A percentile compares a stretch with the other conserved stretches of the same genome.
Conservation (phyloP, 2,888 invertebrate genomes). For the Pseudanteris insignis region DNA sequence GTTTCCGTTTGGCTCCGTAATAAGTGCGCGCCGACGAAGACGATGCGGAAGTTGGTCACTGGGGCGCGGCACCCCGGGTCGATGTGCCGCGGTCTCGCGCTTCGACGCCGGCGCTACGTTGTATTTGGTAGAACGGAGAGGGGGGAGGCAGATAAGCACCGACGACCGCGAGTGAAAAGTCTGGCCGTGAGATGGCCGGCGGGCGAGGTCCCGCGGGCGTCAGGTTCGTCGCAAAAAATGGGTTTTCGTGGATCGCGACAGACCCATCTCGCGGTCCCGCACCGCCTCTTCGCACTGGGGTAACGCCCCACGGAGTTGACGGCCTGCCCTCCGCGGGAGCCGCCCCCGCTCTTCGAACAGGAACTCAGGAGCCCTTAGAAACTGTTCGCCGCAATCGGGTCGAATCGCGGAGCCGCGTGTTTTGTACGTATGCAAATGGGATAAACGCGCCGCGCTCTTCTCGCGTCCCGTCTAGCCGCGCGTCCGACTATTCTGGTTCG, state of each 20-base stretch:
- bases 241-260: conserved; percentile 29
- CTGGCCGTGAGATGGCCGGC: too few species aligned
- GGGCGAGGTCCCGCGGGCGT: too few species aligned
- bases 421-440: conserved; percentile 22
- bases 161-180: background rate
- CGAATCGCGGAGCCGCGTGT: conserved; percentile 9
- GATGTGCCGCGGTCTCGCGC: background rate
- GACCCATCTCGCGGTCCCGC: conserved; percentile 52
- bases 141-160: background rate
- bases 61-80: background rate
- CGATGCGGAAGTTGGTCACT: conserved; percentile 14
- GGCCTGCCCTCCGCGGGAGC: conserved; percentile 67
- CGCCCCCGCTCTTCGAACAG: conserved; percentile 67
- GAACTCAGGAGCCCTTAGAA: conserved; percentile 60
- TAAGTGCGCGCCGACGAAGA: conserved; percentile 11
- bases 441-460: background rate
- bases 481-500: too few species aligned
- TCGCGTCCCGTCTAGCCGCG: too few species aligned
- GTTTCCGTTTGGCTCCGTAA: conserved; percentile 51
- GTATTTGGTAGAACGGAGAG: background rate
- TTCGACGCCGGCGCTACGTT: background rate
- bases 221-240: conserved; percentile 10
- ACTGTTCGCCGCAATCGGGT: conserved; percentile 25
- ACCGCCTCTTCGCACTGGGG: conserved; percentile 65
- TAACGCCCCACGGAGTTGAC: conserved; percentile 67